Evolutionary conservation across 2,888 invertebrate species (phyloP).

Genomic region (Acanthoscelides obtectus): DNA sequence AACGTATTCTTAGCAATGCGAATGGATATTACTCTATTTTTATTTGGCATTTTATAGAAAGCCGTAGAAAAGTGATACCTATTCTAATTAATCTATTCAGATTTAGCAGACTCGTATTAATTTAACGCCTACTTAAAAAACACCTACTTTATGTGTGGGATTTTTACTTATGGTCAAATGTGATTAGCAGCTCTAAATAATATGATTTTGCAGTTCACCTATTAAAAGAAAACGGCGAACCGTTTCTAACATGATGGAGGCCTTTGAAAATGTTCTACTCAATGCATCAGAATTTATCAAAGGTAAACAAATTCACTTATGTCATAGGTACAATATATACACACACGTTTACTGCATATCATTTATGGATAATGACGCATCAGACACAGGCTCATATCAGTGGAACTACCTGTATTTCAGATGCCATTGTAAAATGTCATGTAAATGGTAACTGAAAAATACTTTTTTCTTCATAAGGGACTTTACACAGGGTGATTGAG

Average conservation of each 20-base stretch:
- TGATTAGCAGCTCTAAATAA: constrained; percentile 12
- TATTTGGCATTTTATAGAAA: background rate
- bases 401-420: background rate
- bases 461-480: background rate
- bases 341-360: background rate
- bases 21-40: background rate
- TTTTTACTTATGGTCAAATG: constrained; percentile 20
- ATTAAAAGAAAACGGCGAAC: constrained; percentile 25
- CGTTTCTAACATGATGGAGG: constrained; percentile 35
- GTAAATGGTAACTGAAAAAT: background rate
- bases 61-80: background rate
- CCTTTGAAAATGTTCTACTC: constrained; percentile 53
- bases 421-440: background rate
- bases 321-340: background rate
- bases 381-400: background rate
- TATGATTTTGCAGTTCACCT: constrained; percentile 21
- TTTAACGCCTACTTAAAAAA: constrained; percentile 27
- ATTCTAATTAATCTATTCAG: background rate
- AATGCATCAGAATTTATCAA: constrained; percentile 63
- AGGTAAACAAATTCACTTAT: constrained; percentile 47
- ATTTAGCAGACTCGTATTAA: background rate
- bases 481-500: too few species aligned
- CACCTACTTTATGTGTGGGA: constrained; percentile 30
- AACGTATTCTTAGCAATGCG: background rate
- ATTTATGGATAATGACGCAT: background rate